A percentile compares a stretch with the other conserved stretches of the same genome.
phyloP scores from a whole-genome alignment of 2,888 invertebrate genomes.

The Hypercompe scribonia region DNA sequence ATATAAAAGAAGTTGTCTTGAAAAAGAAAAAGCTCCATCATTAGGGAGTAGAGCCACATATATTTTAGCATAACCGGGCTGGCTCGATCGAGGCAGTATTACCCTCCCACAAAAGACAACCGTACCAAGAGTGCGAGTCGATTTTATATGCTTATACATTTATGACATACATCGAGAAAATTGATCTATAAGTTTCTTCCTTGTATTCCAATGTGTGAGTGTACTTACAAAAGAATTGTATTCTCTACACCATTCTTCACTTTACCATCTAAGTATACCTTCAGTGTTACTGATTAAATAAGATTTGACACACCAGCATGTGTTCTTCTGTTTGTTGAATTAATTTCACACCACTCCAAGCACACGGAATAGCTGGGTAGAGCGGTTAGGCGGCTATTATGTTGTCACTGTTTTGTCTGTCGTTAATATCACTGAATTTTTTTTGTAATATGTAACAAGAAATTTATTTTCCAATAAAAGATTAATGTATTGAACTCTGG shows the following conservation, averaged over 20 bases:
- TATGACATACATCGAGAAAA: too few species aligned
- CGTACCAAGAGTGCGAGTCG: too few species aligned
- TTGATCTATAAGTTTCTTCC: not conserved
- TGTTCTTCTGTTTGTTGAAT: constrained; percentile 13
- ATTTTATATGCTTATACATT: too few species aligned
- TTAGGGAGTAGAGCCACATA: too few species aligned
- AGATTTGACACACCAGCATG: constrained; percentile 7
- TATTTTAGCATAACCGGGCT: too few species aligned
- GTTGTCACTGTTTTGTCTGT: not conserved
- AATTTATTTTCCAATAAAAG: too few species aligned
- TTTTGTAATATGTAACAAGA: too few species aligned
- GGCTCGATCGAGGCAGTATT: too few species aligned
- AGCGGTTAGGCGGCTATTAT: not conserved
- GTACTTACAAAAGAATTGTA: not conserved
- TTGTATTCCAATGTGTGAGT: not conserved
- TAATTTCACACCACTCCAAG: constrained; percentile 19
- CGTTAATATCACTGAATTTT: not conserved
- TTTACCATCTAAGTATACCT: not conserved
- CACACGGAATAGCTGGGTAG: not conserved
- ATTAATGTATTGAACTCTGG: not conserved
- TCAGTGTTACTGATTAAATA: not conserved
- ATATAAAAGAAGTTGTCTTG: too few species aligned
- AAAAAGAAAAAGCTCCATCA: too few species aligned
- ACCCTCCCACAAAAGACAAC: too few species aligned
- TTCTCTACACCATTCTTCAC: not conserved